Evolutionary conservation across 2,113 vertebrate genomes (phyloP), one percentile per base, ranked within the genome.

Genomic region (Anas platyrhynchos): DNA sequence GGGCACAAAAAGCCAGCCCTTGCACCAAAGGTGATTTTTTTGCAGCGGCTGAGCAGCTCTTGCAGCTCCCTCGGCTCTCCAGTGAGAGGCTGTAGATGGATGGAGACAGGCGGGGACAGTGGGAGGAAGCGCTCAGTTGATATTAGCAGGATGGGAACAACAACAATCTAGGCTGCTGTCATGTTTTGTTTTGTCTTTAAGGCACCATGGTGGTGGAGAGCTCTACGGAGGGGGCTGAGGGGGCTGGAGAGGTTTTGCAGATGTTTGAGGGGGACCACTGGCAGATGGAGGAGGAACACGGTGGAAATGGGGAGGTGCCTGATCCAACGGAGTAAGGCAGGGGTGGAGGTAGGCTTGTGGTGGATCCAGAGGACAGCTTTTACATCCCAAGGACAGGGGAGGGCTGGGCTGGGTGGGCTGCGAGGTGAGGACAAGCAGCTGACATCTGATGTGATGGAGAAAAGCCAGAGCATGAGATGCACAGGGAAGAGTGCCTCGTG

Each of bases 181-280:
- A 29, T 83, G 81, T 41, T 95, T 95, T 96, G 92, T 94, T 94
- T 96, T 88, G 93, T 93, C 94, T 96, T 91, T 22, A 1, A 92
- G 95, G 95, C 95, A 95, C 95, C 91, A 62, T 3, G 55, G 91
- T 68, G 86, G 78, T 94, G 84, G 62, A 89, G 81, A 89, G 81
- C 78, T 84, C 83, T 23, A 85, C 46, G 38, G 73, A 92, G 52
- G 22, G 80, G 86, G 25, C 44, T 72, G 86, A 96, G 77, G 89
- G 84, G 89, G 48, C 77, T 55, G 86, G 90, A 88, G 95, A 97
- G 20, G 85, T 11, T 73, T 93, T 94, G 84, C 93, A 96, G 96
- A 94, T 95, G 91, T 95, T 94, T 38, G 14, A 79, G 25, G 41
- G 91, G 81, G 71, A 85, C 50, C 63, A 50, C 36, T 74, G 1